Base-by-base conservation (phyloP, 2,113 vertebrate genomes). In the Hydropotes inermis region DNA sequence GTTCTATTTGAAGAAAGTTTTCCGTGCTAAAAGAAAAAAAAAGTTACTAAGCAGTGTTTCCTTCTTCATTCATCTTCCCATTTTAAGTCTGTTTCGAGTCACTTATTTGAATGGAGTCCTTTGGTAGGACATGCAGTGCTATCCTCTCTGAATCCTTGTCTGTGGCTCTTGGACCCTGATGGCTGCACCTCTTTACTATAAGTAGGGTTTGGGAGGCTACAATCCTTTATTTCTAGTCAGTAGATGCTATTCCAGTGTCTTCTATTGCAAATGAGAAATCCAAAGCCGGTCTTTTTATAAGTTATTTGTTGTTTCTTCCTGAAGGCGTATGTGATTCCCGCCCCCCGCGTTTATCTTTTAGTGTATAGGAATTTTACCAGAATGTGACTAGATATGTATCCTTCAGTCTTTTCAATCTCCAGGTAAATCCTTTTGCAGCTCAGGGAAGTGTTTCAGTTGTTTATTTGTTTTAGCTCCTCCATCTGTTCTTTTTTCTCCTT, bases 1-100 rank as follows among this genome's bases (percentile, higher is more conserved):
- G 17, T 94, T 94, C 57, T 88, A 79, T 76, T 30, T 84, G 85
- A 96, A 92, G 45, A 78, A 90, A 86, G 12, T 90, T 96, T 95
- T 83, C 79, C 17, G 25, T 28, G 21, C 76, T 84, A 81, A 94
- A 86, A 96, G 60, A 82, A 92, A 55, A 87, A 87, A 39, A 67
- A 39, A 11, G 14, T 36, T 60, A 12, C 33, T 70, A 25, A 27
- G 27, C 45, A 52, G 9, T 54, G 16, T 76, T 95, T 79, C 8
- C 60, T 47, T 60, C 70, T 54, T 60, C 30, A 74, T 78, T 92
- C 52, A 45, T 87, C 64, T 87, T 81, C 15, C 43, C 52, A 7
- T 47, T 39, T 83, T 45, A 27, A 58, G 11, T 90, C 58, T 95
- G 3, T 86, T 93, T 43, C 36, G 7, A 83, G 9, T 82, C 67